Base-by-base conservation (phyloP, 2,888 invertebrate genomes). In the Orchesellides sinensis region DNA sequence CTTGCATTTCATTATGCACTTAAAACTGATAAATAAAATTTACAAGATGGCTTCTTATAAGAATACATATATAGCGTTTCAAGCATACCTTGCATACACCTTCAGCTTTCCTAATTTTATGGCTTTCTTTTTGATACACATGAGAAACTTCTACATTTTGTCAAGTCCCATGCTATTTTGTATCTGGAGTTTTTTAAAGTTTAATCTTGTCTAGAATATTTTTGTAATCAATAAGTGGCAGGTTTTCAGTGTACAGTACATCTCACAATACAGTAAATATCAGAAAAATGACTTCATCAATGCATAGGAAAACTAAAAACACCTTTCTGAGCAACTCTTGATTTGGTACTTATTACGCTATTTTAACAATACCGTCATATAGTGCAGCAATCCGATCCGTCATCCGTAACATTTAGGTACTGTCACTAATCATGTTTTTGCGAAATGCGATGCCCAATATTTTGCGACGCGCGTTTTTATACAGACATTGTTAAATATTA, bases 371-470 rank as follows among this genome's bases (percentile, higher is more conserved):
- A 54, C 54, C 21, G 12, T 54, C 54, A 23, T 23, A 54, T 54
- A 6, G 21, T 17, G n/a, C 49, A 21, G 21, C 19, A 49, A 19
- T 21, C 23, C 23, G 47, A 45, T 47, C 17, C 47, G 19, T 29
- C 52, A 68, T 47, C 25, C 27, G 5, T 68, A 52, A 21, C 29
- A 0, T 19, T 68, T 35, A 35, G 23, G 56, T 59, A 47, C n/a
- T 40, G n/a, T n/a, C 14, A 40, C n/a, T 59, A 59, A 6, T 35
- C 32, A 40, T n/a, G 35, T 73, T 45, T 70, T 73, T 65, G 74
- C 63, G 65, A 65, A 27, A 74, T 74, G 74, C 74, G 74, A 74
- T 65, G 74, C 54, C n/a, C n/a, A n/a, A 52, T 63, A 65, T n/a
- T 74, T 74, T 74, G 65, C 65, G 74, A 54, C 54, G 54, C 40